Percentiles rank a stretch among this genome's conserved stretches.
Evolutionary conservation across 1,140 invertebrate genomes (phyloP).

Genomic region (Tenebrio molitor): DNA sequence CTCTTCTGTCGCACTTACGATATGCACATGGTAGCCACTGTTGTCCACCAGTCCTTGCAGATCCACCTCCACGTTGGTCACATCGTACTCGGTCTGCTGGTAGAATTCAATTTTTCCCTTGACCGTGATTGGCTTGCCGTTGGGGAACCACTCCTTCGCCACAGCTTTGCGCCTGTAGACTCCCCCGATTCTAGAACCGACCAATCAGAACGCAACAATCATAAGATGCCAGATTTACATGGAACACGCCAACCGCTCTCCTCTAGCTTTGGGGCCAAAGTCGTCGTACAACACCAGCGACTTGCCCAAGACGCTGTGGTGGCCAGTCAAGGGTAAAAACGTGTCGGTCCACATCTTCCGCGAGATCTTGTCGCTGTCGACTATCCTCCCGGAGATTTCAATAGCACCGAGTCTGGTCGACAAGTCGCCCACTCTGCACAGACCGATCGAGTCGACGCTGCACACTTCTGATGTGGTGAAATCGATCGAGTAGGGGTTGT

Average conservation of each 20-base stretch:
- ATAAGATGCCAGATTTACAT: too few relatives aligned
- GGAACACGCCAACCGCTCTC: slow-evolving; percentile 89
- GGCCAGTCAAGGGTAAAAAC: slow-evolving; percentile 83
- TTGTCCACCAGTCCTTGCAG: slow-evolving; percentile 80
- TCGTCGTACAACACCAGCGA: slow-evolving; percentile 93
- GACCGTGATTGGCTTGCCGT: slow-evolving; percentile 74
- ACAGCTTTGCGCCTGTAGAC: slow-evolving; percentile 86
- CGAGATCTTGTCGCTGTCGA: slow-evolving; percentile 74
- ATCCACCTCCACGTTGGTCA: slow-evolving; percentile 83
- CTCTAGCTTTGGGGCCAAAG: slow-evolving; percentile 86
- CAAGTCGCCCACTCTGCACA: slow-evolving; percentile 78
- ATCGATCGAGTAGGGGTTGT: slow-evolving; percentile 82
- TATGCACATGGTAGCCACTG: slow-evolving; percentile 86
- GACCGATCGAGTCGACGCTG: slow-evolving; percentile 68
- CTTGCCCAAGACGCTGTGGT: slow-evolving; percentile 81
- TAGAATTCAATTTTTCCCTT: slow-evolving; percentile 84
- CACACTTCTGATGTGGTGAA: slow-evolving; percentile 69
- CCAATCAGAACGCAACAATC: too few relatives aligned
- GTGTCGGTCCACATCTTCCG: slow-evolving; percentile 84
- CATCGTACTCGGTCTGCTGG: slow-evolving; percentile 88
- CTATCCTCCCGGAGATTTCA: slow-evolving; percentile 80
- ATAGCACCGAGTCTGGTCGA: slow-evolving; percentile 79
- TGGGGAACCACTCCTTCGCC: slow-evolving; percentile 88
- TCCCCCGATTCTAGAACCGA: slow-evolving; percentile 81
- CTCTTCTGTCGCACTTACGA: slow-evolving; percentile 69